Base-by-base conservation (phyloP, 2,113 vertebrate genomes). In the Hippoglossus stenolepis region DNA sequence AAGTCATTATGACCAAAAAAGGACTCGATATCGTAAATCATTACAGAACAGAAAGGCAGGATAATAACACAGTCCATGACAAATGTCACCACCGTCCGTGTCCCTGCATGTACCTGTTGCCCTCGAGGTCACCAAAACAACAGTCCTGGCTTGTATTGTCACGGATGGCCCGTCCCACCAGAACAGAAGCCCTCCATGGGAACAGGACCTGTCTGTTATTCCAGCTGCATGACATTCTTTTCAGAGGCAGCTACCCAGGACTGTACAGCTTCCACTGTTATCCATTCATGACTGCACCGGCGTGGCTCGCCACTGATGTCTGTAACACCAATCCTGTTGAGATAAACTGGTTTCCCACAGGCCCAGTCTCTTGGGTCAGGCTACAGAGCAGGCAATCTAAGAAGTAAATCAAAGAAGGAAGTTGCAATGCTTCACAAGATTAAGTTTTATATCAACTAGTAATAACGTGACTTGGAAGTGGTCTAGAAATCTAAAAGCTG, bases 171-270 rank as follows among this genome's bases (percentile, higher is more conserved):
- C 3, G 17, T 87, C 75, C 75, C 56, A 82, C 60, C 83, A 83
- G 79, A 80, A 89, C 86, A 89, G 85, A 78, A 87, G 85, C 78
- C 70, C 75, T 90, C 76, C 72, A 66, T 87, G 85, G 82, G 83
- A 92, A 85, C 77, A 54, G 66, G 86, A 78, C 85, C 76, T 78
- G 86, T 88, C 78, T 93, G 93, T 92, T 93, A 69, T 92, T 92
- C 86, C 91, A 93, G 93, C 92, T 93, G 92, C 90, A 76, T 71
- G 67, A 77, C 72, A 87, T 86, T 89, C 91, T 92, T 92, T 91
- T 79, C 35, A 87, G 85, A 91, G 87, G 85, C 83, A 89, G 82
- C 83, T 85, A 76, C 83, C 82, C 82, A 83, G 82, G 60, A 67
- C 85, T 24, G 77, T 66, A 60, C 79, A 63, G 86, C 89, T 75